These are phyloP conservation scores for Olivierus martensii DNA, from an alignment of 1,140 invertebrate genomes.

Conservation along the genomic window DNA sequence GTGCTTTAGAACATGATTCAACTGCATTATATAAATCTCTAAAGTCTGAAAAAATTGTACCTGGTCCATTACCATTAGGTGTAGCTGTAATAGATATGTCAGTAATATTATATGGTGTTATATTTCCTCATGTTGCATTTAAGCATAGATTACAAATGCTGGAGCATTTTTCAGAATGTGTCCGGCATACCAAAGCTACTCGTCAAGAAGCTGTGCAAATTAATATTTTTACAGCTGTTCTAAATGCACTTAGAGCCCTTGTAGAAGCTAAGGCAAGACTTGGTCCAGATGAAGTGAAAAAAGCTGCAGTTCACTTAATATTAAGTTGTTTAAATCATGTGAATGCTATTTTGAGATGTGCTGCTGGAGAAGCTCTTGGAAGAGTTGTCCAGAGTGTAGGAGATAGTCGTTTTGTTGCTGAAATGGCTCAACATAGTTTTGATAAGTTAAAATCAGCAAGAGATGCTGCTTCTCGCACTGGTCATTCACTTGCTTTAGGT, in stretches of 20 bases:
- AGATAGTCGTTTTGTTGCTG: slow-evolving; percentile 73
- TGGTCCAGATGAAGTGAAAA: slow-evolving; percentile 79
- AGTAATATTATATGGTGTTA: slow-evolving; percentile 78
- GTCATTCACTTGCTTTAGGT: slow-evolving; percentile 82
- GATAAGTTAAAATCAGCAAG: slow-evolving; percentile 53
- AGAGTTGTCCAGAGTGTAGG: slow-evolving; percentile 74
- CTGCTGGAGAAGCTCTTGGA: slow-evolving; percentile 73
- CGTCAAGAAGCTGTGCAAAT: slow-evolving; percentile 91
- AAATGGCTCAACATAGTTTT: slow-evolving; percentile 80
- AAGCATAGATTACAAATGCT: slow-evolving; percentile 94
- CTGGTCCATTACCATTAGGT: slow-evolving; percentile 76
- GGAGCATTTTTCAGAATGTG: slow-evolving; percentile 90
- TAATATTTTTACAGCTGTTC: slow-evolving; percentile 87
- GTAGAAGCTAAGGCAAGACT: slow-evolving; percentile 73
- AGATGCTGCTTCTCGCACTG: slow-evolving; percentile 76
- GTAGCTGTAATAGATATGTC: slow-evolving; percentile 93
- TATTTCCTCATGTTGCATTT: slow-evolving; percentile 85
- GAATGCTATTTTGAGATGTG: slow-evolving; percentile 74
- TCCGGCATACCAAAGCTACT: slow-evolving; percentile 77
- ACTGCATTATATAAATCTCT: slow-evolving; percentile 66
- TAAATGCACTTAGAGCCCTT: slow-evolving; percentile 75
- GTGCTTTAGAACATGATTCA: slow-evolving; percentile 88
- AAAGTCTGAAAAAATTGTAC: slow-evolving; percentile 38
- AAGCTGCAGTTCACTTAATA: slow-evolving; percentile 64
- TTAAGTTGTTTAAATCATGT: slow-evolving; percentile 57